Base-by-base conservation (phyloP, 1,140 invertebrate species). In the Musca domestica region DNA sequence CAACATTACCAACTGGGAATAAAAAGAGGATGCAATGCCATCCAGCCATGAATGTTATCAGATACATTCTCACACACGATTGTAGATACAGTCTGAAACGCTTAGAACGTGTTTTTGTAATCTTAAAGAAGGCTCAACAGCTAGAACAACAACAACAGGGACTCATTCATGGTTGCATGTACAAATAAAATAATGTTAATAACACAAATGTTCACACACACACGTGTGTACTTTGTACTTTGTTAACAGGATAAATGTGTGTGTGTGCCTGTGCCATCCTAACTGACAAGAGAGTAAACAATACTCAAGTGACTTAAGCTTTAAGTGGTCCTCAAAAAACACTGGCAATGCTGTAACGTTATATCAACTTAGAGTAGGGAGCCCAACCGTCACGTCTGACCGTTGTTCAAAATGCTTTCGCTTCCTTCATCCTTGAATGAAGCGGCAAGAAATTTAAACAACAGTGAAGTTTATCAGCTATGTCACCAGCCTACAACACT, bases 231-330 rank as follows among this genome's bases (percentile, higher is more conserved):
- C 27, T 30, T 4, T 9, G 9, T 41, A 41, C 12, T 41, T 3
- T 41, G 34, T 41, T 41, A 41, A 41, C 34, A 41, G 34, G 34
- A 41, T 41, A 41, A 41, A 41, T 41, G 34, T 41, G 34, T 41
- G 34, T 20, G n/a, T 19, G n/a, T n/a, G n/a, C n/a, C n/a, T n/a
- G n/a, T n/a, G n/a, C n/a, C 20, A 41, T 61, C 15, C 27, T 12
- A 41, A 12, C 34, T 61, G 56, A 27, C 56, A 61, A 61, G 56
- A 61, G 34, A 61, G 34, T 30, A 61, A 61, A 61, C 56, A 61
- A 27, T 61, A 17, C 19, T 61, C n/a, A 34, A 61, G 56, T 61
- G 56, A 61, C 56, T 61, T 61, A 15, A 61, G 56, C 56, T 19
- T 41, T 61, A 61, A 61, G 56, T 61, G 56, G 27, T 27, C 10